These are phyloP conservation scores for Pelecanoides urinatrix DNA, from an alignment of 2,113 vertebrate genomes.

Conservation along the genomic window DNA sequence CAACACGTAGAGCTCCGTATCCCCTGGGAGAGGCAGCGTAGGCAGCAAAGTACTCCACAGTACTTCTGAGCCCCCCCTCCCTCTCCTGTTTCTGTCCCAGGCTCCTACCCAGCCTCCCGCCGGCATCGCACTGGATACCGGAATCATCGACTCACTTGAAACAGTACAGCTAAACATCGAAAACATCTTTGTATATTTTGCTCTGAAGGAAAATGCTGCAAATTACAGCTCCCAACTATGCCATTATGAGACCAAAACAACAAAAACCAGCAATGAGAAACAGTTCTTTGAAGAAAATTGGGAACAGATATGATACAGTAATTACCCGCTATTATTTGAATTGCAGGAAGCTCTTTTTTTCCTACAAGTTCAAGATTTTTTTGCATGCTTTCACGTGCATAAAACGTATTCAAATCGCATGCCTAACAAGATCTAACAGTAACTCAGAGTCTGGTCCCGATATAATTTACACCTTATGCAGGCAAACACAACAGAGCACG, in stretches of 20 bases:
- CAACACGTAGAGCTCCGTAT: accelerated
- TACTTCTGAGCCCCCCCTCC: background rate
- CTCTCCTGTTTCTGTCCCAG: background rate
- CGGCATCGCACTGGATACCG: accelerated
- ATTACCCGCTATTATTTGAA: background rate
- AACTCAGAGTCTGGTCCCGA: background rate
- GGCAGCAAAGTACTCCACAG: background rate
- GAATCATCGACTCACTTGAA: background rate
- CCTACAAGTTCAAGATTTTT: background rate
- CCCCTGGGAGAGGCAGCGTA: background rate
- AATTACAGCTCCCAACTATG: background rate
- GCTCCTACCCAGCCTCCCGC: background rate
- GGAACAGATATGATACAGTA: background rate
- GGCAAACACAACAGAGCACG: background rate
- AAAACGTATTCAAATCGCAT: background rate
- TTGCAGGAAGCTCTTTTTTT: background rate
- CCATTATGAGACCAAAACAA: background rate
- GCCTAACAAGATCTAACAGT: background rate
- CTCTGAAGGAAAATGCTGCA: background rate
- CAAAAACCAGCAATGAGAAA: background rate
- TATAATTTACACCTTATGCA: accelerated
- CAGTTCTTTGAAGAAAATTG: background rate
- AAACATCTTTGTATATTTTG: background rate
- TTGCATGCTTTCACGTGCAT: background rate
- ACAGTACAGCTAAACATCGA: background rate